Percentiles rank a stretch among this genome's conserved stretches.
Evolutionary conservation across 2,797 vertebrate genomes (phyloP).

Genomic region (Agapornis canus): DNA sequence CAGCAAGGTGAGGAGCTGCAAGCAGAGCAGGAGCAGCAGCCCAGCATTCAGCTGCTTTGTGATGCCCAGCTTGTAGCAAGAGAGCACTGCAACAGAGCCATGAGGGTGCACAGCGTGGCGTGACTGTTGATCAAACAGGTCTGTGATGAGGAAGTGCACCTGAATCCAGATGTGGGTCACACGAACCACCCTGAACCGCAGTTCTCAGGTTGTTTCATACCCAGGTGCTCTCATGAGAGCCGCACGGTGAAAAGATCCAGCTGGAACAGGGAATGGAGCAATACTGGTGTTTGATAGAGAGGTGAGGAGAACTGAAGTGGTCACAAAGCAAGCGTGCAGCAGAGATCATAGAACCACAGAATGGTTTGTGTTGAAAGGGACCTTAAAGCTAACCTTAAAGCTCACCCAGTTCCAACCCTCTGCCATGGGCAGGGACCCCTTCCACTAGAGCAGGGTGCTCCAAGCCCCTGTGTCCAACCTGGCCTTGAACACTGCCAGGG

Average conservation of each 20-base stretch:
- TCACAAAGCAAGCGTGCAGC: neutral
- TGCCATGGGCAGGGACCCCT: neutral
- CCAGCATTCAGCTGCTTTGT: neutral
- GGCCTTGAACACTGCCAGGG: no score
- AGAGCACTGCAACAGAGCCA: fast-evolving
- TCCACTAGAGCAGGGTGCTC: neutral
- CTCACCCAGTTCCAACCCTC: neutral
- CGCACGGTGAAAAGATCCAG: neutral
- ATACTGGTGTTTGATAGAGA: fast-evolving
- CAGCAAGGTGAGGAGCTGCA: neutral
- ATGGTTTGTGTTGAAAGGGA: neutral
- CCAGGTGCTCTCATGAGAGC: neutral
- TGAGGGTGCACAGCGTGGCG: fast-evolving
- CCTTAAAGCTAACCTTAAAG: neutral
- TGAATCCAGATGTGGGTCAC: neutral
- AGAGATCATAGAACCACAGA: neutral
- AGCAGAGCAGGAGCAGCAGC: neutral
- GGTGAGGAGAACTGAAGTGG: neutral
- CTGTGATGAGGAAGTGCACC: fast-evolving
- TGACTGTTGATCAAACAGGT: neutral
- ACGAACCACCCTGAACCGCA: fast-evolving
- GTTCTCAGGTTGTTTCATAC: neutral
- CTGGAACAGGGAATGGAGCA: fast-evolving
- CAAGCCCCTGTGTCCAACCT: no score
- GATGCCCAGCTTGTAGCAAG: neutral